These are phyloP conservation scores for Zaprionus lineosus DNA, from an alignment of 2,888 invertebrate species.

Conservation along the genomic window DNA sequence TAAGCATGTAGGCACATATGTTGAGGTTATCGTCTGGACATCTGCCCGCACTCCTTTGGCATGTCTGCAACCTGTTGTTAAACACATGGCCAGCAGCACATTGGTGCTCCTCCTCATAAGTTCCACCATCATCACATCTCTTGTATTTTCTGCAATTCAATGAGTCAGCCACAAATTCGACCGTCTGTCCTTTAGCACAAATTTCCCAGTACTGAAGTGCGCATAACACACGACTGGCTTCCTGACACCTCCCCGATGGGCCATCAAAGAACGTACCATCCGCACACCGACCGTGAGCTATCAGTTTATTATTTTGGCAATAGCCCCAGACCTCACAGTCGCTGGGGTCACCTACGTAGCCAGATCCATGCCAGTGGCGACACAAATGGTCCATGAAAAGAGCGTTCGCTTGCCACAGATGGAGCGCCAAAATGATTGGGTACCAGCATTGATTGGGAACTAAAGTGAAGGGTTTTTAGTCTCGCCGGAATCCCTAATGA, in stretches of 20 bases:
- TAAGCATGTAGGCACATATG: constrained; percentile 36
- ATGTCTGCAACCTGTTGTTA: constrained; percentile 34
- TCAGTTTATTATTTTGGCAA: constrained; percentile 37
- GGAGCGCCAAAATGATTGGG: constrained; percentile 3
- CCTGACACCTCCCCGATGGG: constrained; percentile 29
- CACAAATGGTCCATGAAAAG: constrained; percentile 40
- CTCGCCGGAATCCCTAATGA: not conserved
- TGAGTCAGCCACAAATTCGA: constrained; percentile 35
- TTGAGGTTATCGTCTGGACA: constrained; percentile 35
- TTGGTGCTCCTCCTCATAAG: constrained; percentile 1
- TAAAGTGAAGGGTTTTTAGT: constrained; percentile 33
- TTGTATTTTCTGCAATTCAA: constrained; percentile 32
- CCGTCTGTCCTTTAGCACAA: constrained; percentile 9
- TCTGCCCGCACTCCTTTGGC: constrained; percentile 25
- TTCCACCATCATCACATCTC: constrained; percentile 18
- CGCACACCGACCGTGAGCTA: constrained; percentile 13
- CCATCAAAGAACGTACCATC: constrained; percentile 26
- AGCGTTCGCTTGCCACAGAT: not conserved
- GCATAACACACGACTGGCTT: constrained; percentile 11
- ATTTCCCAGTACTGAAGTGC: constrained; percentile 27
- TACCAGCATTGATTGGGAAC: constrained; percentile 14
- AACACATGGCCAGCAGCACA: constrained; percentile 30
- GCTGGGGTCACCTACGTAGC: constrained; percentile 39
- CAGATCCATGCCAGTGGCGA: constrained; percentile 30
- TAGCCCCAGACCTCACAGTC: constrained; percentile 47